Conservation (phyloP, 2,888 invertebrate genomes). For the Apeira syringaria region DNA sequence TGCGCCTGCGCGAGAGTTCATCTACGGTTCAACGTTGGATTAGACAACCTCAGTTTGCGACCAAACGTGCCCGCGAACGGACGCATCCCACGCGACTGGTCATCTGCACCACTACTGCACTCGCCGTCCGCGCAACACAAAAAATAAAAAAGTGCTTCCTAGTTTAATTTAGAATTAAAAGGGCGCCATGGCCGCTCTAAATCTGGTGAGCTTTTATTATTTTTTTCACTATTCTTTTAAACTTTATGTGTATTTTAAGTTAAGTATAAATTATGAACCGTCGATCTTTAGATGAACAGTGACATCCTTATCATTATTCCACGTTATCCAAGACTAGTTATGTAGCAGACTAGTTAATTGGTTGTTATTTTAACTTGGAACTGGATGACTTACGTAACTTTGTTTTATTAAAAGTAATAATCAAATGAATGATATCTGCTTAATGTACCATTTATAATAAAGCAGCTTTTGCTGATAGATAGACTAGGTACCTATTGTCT, state of each 20-base stretch:
- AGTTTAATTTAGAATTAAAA: constrained; percentile 67
- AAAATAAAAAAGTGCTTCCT: constrained; percentile 65
- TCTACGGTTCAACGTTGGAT: constrained; percentile 15
- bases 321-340: constrained; percentile 2
- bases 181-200: constrained; percentile 58
- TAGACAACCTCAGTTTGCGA: constrained; percentile 52
- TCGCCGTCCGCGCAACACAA: constrained; percentile 42
- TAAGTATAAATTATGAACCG: constrained; percentile 5
- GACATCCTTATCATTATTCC: constrained; percentile 20
- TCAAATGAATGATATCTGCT: constrained; percentile 6
- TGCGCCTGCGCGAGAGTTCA: constrained; percentile 32
- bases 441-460: constrained; percentile 5
- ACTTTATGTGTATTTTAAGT: constrained; percentile 3
- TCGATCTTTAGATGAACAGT: constrained; percentile 21
- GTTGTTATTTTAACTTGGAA: constrained; percentile 5
- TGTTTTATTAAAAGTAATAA: constrained; percentile 13
- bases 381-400: constrained; percentile 9
- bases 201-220: constrained; percentile 56
- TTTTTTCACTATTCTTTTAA: constrained; percentile 3
- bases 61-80: constrained; percentile 57
- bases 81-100: constrained; percentile 35
- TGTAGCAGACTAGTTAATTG: too few relatives aligned
- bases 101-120: constrained; percentile 22
- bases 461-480: too few relatives aligned
- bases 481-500: too few relatives aligned